These are phyloP conservation scores for Rapana venosa DNA, from an alignment of 2,888 invertebrate species.

Conservation along the genomic window DNA sequence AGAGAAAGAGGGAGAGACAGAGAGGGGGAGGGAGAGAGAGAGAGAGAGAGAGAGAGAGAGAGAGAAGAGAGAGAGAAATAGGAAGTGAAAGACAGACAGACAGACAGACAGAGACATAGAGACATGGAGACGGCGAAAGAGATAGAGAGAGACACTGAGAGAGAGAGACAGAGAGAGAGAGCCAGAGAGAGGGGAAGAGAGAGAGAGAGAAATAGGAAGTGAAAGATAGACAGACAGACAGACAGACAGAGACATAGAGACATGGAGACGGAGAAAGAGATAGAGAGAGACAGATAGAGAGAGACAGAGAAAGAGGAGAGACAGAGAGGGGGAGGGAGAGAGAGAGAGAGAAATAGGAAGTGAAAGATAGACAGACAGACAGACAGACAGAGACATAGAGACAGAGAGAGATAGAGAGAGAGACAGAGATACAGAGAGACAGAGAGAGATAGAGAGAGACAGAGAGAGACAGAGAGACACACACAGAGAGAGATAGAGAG, in stretches of 20 bases:
- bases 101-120: neutral
- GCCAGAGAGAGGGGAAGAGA: neutral
- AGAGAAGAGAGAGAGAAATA: neutral
- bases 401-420: too few relatives aligned
- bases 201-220: neutral
- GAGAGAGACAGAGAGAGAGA: neutral
- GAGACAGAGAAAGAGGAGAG: neutral
- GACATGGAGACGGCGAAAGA: neutral
- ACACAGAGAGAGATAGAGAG: neutral
- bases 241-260: neutral
- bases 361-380: neutral
- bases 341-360: neutral
- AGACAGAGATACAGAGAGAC: too few relatives aligned
- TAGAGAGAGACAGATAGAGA: neutral
- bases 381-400: neutral
- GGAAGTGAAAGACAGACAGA: neutral
- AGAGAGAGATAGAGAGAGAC: neutral
- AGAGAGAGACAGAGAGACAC: neutral
- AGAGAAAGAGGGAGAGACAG: neutral
- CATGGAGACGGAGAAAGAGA: slow-evolving; percentile 12
- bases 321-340: neutral
- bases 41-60: neutral
- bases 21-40: neutral
- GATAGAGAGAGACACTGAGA: neutral
- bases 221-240: neutral